Conservation (phyloP, 2,888 invertebrate species). For the Blastobasis lacticolella region DNA sequence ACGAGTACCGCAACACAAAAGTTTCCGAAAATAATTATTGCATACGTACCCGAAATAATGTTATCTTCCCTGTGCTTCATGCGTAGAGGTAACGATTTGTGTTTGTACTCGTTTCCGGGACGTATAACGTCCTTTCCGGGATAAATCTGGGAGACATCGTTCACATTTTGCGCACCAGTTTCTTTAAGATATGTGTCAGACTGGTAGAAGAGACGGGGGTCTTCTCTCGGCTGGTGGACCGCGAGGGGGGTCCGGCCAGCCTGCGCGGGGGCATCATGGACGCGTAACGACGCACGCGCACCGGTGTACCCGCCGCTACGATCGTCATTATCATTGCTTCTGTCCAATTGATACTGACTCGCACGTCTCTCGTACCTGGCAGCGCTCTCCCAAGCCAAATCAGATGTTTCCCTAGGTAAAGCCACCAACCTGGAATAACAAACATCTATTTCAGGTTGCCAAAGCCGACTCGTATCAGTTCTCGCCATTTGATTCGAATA, state of each 20-base stretch:
- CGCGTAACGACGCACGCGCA: constrained; percentile 33
- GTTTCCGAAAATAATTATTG: too few species aligned
- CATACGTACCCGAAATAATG: constrained; percentile 10
- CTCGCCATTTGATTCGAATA: constrained; percentile 13
- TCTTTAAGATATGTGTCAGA: constrained; percentile 60
- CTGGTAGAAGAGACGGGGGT: constrained; percentile 59
- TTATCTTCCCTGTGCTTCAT: constrained; percentile 25
- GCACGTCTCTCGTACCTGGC: constrained; percentile 26
- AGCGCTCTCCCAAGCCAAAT: constrained; percentile 10
- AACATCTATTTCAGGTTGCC: constrained; percentile 1
- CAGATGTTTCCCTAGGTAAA: constrained; percentile 26
- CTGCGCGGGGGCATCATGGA: constrained; percentile 30
- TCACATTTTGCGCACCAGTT: constrained; percentile 41
- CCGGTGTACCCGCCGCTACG: constrained; percentile 44
- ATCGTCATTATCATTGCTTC: constrained; percentile 54
- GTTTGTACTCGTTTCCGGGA: constrained; percentile 22
- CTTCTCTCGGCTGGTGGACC: constrained; percentile 53
- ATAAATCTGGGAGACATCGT: constrained; percentile 46
- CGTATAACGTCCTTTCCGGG: constrained; percentile 47
- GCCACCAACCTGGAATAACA: constrained; percentile 36
- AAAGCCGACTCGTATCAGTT: constrained; percentile 7
- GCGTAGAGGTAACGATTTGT: constrained; percentile 21
- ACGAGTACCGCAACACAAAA: too few species aligned
- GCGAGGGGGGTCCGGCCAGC: constrained; percentile 21
- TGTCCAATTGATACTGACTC: constrained; percentile 21